Evolutionary conservation across 37 sponge, comb jelly and placozoan genomes (phyloP).

Genomic region (Aplysina aerophoba): DNA sequence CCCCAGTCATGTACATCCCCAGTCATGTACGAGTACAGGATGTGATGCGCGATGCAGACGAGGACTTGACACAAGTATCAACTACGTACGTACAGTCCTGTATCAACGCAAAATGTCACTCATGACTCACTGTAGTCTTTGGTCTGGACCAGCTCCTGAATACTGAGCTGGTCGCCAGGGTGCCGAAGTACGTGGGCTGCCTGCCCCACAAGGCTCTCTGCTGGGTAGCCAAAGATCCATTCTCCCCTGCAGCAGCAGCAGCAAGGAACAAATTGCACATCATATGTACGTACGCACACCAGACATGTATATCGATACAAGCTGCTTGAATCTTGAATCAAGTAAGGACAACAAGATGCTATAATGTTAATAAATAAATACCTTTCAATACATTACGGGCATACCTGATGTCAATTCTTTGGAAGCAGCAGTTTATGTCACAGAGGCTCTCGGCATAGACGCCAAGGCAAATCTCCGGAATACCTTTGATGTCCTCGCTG

Average conservation of each 20-base stretch:
- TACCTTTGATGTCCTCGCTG: slow-evolving; percentile 27
- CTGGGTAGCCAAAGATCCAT: slow-evolving; percentile 27
- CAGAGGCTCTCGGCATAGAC: slow-evolving; percentile 2
- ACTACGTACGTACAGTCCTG: neutral
- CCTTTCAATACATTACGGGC: neutral
- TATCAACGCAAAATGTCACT: neutral
- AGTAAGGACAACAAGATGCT: neutral
- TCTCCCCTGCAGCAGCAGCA: neutral
- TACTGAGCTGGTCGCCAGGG: slow-evolving; percentile 11
- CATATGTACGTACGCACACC: neutral
- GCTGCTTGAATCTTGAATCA: neutral
- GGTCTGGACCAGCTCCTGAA: neutral
- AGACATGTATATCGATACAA: neutral
- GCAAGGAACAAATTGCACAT: too few relatives aligned
- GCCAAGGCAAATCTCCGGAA: slow-evolving; percentile 23
- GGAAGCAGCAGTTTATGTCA: slow-evolving; percentile 19
- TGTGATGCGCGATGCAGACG: too few relatives aligned
- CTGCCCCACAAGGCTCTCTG: slow-evolving; percentile 15
- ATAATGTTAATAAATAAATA: neutral
- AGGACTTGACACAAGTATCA: too few relatives aligned
- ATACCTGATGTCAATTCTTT: slow-evolving; percentile 22
- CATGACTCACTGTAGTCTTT: slow-evolving; percentile 22
- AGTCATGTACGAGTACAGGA: too few relatives aligned
- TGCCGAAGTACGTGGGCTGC: slow-evolving; percentile 12
- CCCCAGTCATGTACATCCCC: too few relatives aligned